phyloP scores from a whole-genome alignment of 2,113 vertebrate genomes.

The Trogon surrucura region DNA sequence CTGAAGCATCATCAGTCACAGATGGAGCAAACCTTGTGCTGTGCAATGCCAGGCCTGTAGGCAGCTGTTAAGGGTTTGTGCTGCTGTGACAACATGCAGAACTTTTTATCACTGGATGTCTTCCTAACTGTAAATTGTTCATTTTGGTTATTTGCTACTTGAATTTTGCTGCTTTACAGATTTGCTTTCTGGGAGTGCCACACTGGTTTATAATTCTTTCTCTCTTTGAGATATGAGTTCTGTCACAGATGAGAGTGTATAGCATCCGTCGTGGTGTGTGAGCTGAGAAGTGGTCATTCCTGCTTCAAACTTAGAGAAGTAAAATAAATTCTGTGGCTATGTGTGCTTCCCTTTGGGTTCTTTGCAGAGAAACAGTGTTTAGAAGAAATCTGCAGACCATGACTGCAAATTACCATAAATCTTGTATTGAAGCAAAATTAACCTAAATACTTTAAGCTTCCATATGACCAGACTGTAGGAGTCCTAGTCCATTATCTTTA shows the following conservation, averaged over 20 bases:
- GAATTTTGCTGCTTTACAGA: not conserved
- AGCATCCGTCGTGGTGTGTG: not conserved
- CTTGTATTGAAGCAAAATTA: constrained; percentile 37
- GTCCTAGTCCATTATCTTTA: constrained; percentile 46
- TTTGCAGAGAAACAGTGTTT: not conserved
- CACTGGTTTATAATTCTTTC: not conserved
- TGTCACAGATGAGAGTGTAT: not conserved
- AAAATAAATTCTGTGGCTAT: not conserved
- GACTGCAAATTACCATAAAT: constrained; percentile 35
- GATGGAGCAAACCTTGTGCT: not conserved
- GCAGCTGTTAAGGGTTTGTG: not conserved
- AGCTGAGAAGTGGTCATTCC: not conserved
- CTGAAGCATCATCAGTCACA: not conserved
- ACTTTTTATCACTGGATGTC: not conserved
- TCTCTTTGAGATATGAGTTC: not conserved
- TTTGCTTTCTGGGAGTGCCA: not conserved
- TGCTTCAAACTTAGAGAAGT: not conserved
- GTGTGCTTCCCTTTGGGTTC: not conserved
- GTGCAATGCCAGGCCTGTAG: not conserved
- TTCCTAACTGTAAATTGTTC: not conserved
- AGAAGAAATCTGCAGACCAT: constrained; percentile 24
- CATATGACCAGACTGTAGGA: constrained; percentile 38
- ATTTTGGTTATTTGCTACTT: not conserved
- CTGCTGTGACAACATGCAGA: not conserved
- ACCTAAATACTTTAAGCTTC: constrained; percentile 48